Percentiles rank a stretch among this genome's conserved stretches.
Conservation (phyloP, 2,797 vertebrate genomes). For the Muscicapa comitata region DNA sequence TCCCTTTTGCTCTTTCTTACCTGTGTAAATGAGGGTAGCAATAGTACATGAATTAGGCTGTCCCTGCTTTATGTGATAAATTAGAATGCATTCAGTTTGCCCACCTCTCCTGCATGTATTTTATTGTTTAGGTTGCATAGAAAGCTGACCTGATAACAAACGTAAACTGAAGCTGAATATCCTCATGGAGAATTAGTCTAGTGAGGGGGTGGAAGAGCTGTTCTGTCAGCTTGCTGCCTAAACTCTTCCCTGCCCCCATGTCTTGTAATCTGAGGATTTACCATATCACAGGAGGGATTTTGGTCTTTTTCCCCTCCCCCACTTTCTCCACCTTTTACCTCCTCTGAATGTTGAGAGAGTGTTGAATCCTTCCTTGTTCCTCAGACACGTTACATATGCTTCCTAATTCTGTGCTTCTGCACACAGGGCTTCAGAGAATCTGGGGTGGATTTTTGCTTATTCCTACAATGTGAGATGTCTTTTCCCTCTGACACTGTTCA, state of each 20-base stretch:
- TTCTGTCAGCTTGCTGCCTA: neutral
- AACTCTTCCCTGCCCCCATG: neutral
- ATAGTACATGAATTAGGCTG: slow-evolving; percentile 18
- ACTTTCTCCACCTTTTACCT: neutral
- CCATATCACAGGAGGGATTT: neutral
- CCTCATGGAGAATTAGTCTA: neutral
- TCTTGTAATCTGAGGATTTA: neutral
- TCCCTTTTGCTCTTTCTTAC: slow-evolving; percentile 41
- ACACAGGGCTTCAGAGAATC: neutral
- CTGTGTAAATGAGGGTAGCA: slow-evolving; percentile 34
- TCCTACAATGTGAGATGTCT: neutral
- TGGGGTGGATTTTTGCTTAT: neutral
- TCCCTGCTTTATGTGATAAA: slow-evolving; percentile 9
- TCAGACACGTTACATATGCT: neutral
- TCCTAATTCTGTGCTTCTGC: neutral
- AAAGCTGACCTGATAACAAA: slow-evolving; percentile 35
- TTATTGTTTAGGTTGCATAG: slow-evolving; percentile 24
- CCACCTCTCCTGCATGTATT: slow-evolving; percentile 10
- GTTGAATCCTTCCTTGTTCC: neutral
- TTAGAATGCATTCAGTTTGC: neutral
- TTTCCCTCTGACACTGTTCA: neutral
- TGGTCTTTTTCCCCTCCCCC: neutral
- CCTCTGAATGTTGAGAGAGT: neutral
- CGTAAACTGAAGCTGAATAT: slow-evolving; percentile 11
- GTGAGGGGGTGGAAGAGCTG: neutral